These are phyloP conservation scores for Chrysocyon brachyurus DNA, from an alignment of 2,797 vertebrate genomes.

Conservation along the genomic window DNA sequence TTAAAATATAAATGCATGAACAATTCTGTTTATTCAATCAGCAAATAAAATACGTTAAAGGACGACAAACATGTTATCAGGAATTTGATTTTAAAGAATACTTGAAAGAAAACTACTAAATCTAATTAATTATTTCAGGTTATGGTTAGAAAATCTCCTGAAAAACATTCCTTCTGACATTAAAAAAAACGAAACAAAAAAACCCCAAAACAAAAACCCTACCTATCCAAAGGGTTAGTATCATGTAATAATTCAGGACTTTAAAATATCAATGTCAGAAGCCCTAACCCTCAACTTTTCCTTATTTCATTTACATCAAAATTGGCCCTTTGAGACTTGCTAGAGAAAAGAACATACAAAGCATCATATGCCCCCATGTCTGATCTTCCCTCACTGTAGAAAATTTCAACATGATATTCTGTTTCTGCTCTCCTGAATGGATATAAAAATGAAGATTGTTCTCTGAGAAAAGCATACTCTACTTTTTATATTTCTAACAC, in stretches of 20 bases:
- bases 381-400: slow-evolving; percentile 32
- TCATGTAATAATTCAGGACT: not conserved
- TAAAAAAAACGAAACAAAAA: not conserved
- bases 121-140: slow-evolving; percentile 62
- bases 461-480: slow-evolving; percentile 24
- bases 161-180: slow-evolving; percentile 34
- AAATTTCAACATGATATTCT: slow-evolving; percentile 52
- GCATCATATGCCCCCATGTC: not conserved
- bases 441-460: slow-evolving; percentile 61
- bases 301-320: slow-evolving; percentile 50
- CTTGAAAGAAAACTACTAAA: slow-evolving; percentile 52
- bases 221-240: slow-evolving; percentile 3
- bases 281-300: slow-evolving; percentile 5
- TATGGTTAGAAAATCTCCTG: slow-evolving; percentile 46
- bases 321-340: slow-evolving; percentile 34
- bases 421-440: slow-evolving; percentile 4
- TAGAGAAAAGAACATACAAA: slow-evolving; percentile 43
- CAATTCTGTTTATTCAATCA: slow-evolving; percentile 69
- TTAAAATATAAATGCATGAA: slow-evolving; percentile 71
- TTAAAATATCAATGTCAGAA: slow-evolving; percentile 59
- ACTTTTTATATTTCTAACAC: slow-evolving; percentile 51
- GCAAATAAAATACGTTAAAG: slow-evolving; percentile 62
- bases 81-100: slow-evolving; percentile 71
- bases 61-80: slow-evolving; percentile 62
- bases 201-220: not conserved